These are phyloP conservation scores for Cyprinella venusta DNA, from an alignment of 2,797 vertebrate species.

Conservation along the genomic window DNA sequence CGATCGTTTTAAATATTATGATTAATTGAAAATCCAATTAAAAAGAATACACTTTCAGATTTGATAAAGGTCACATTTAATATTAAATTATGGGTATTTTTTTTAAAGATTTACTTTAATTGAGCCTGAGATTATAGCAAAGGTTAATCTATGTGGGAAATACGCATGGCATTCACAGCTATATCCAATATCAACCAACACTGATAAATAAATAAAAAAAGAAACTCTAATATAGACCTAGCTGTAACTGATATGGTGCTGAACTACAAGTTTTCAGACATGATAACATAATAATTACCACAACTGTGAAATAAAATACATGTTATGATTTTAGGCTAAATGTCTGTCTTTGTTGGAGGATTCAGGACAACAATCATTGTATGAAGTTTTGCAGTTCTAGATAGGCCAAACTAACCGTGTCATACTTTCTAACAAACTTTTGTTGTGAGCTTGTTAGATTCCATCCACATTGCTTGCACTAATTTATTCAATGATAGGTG, in stretches of 20 bases:
- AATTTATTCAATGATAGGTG: conserved; percentile 77
- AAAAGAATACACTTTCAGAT: background rate
- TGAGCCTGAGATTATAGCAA: background rate
- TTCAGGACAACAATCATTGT: conserved; percentile 1
- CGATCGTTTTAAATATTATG: background rate
- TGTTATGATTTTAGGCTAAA: conserved; percentile 11
- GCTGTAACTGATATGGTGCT: background rate
- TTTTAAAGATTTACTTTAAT: background rate
- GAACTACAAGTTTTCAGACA: background rate
- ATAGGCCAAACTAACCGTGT: conserved; percentile 72
- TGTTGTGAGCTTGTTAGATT: conserved; percentile 70
- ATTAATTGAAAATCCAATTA: background rate
- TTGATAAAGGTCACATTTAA: background rate
- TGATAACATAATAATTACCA: background rate
- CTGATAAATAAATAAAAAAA: background rate
- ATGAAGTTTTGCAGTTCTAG: conserved; percentile 58
- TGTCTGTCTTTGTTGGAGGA: background rate
- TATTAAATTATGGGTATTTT: background rate
- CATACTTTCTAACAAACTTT: conserved; percentile 74
- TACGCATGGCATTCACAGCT: background rate
- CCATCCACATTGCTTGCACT: conserved; percentile 68
- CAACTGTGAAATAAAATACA: background rate
- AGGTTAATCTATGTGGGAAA: background rate
- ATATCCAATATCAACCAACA: background rate
- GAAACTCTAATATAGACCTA: background rate